phyloP scores from a whole-genome alignment of 2,113 vertebrate genomes.

The Ascaphus truei region DNA sequence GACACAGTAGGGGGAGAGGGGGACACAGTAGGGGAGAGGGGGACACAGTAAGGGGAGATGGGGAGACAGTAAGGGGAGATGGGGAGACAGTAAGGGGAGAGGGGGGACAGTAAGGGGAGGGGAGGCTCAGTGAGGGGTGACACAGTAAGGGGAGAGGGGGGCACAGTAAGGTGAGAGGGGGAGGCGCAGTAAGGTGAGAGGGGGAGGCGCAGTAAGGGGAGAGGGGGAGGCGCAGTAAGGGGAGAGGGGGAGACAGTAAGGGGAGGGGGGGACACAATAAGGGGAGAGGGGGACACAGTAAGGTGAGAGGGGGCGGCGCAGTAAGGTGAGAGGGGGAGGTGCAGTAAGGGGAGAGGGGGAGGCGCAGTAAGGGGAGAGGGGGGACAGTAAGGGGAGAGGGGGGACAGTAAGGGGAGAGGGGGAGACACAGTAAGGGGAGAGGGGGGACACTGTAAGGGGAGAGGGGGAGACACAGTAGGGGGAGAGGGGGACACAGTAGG shows the following conservation, averaged over 20 bases:
- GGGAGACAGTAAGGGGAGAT: too few relatives aligned
- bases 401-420: not conserved
- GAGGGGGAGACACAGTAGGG: not conserved
- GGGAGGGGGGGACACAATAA: not conserved
- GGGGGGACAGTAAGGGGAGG: not conserved
- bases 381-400: not conserved
- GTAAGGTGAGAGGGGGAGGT: not conserved
- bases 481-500: not conserved
- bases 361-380: not conserved
- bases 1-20: not conserved
- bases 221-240: not conserved
- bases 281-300: not conserved
- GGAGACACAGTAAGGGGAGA: not conserved
- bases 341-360: constrained; percentile 20
- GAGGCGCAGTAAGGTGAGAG: not conserved
- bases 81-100: too few relatives aligned
- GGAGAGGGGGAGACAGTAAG: not conserved
- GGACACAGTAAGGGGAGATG: constrained; percentile 1
- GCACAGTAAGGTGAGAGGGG: not conserved
- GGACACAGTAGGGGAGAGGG: not conserved
- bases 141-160: too few relatives aligned
- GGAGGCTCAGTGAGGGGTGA: too few relatives aligned
- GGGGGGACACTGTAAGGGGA: too few relatives aligned
- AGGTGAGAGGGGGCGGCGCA: too few relatives aligned
- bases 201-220: not conserved